phyloP scores from a whole-genome alignment of 2,888 invertebrate species.

The Torymus auratus region DNA sequence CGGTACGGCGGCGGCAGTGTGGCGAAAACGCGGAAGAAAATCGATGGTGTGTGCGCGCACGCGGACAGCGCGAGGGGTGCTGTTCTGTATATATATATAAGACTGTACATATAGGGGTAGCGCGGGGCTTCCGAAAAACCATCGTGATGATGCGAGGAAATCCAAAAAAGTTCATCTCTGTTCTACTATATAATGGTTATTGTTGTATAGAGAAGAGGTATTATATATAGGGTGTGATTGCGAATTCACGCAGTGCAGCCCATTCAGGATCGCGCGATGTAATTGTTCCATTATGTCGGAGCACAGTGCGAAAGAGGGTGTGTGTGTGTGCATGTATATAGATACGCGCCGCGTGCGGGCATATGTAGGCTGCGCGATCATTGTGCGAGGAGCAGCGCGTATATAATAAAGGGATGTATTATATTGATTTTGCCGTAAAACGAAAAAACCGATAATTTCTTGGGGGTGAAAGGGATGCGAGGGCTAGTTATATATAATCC shows the following conservation, averaged over 20 bases:
- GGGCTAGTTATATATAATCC: too few relatives aligned
- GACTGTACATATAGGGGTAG: neutral
- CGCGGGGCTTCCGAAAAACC: too few relatives aligned
- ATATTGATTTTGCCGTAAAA: conserved; percentile 20
- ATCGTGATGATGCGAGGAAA: too few relatives aligned
- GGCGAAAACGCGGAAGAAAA: conserved; percentile 51
- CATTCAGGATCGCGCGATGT: neutral
- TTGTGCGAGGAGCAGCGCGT: conserved; percentile 4
- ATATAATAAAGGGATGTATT: neutral
- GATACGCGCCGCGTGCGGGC: too few relatives aligned
- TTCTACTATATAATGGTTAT: too few relatives aligned
- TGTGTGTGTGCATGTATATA: too few relatives aligned
- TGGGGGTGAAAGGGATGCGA: neutral
- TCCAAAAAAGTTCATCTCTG: too few relatives aligned
- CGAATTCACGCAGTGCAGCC: too few relatives aligned
- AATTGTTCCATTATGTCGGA: conserved; percentile 4
- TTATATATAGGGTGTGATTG: too few relatives aligned
- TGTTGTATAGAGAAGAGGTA: too few relatives aligned
- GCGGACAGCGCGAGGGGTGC: neutral
- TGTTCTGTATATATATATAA: neutral
- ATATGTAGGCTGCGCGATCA: neutral
- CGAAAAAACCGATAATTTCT: conserved; percentile 14
- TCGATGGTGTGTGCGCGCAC: conserved; percentile 37
- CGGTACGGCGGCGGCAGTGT: conserved; percentile 26
- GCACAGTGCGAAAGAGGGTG: neutral